Percentiles rank a stretch among this genome's conserved stretches.
phyloP scores from a whole-genome alignment of 2,888 invertebrate genomes.

The Limnephilus lunatus region DNA sequence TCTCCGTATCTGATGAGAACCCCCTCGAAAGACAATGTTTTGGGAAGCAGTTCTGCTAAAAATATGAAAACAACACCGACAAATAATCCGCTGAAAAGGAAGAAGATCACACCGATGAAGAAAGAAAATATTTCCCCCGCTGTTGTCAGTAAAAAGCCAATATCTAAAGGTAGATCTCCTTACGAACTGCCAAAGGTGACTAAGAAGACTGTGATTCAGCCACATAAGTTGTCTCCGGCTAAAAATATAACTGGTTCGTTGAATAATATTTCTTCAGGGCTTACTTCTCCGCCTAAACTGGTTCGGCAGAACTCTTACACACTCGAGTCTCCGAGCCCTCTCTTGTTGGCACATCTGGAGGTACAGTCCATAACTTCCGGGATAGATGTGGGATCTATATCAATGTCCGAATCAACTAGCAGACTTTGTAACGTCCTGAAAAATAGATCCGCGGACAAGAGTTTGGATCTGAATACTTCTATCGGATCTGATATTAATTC shows the following conservation, averaged over 20 bases:
- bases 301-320: conserved; percentile 88
- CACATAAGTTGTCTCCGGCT: conserved; percentile 62
- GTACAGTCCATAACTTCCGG: conserved; percentile 75
- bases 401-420: conserved; percentile 75
- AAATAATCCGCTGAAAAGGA: conserved; percentile 52
- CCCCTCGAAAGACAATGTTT: conserved; percentile 40
- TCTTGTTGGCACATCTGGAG: conserved; percentile 81
- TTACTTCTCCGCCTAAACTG: conserved; percentile 72
- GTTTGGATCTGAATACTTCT: conserved; percentile 77
- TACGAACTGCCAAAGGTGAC: conserved; percentile 52
- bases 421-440: conserved; percentile 48
- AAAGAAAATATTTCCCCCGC: conserved; percentile 54
- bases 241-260: conserved; percentile 72
- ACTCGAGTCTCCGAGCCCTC: conserved; percentile 86
- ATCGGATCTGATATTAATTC: conserved; percentile 70
- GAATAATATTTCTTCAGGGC: conserved; percentile 72
- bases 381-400: conserved; percentile 74
- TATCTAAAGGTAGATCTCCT: conserved; percentile 37
- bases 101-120: conserved; percentile 50
- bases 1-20: conserved; percentile 20
- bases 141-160: conserved; percentile 34
- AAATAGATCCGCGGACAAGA: conserved; percentile 72
- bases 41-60: conserved; percentile 41
- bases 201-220: conserved; percentile 48
- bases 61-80: conserved; percentile 40